A percentile compares a stretch with the other conserved stretches of the same genome.
Conservation (phyloP, 1,140 invertebrate genomes). For the Macrobrachium rosenbergii region DNA sequence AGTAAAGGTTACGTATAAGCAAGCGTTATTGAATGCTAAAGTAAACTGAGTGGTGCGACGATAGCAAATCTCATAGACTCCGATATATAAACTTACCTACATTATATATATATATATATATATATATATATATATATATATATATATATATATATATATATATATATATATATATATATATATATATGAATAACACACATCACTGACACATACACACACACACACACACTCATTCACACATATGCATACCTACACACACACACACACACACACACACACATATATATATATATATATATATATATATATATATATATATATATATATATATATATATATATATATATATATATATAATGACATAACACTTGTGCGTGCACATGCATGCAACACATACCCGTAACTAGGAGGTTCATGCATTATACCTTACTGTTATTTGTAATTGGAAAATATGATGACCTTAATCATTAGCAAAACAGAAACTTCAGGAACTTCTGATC, state of each 20-base stretch:
- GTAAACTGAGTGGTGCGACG: too few species aligned
- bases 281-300: not conserved
- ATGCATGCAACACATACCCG: not conserved
- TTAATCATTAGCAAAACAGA: too few species aligned
- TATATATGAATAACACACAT: not conserved
- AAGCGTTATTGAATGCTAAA: too few species aligned
- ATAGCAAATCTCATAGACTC: not conserved
- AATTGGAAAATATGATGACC: too few species aligned
- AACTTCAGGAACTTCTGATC: too few species aligned
- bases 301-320: constrained; percentile 5
- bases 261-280: too few species aligned
- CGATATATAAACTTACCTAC: not conserved
- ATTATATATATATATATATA: not conserved
- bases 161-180: constrained; percentile 13
- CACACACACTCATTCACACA: too few species aligned
- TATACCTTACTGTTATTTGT: not conserved
- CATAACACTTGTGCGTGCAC: not conserved
- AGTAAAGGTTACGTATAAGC: too few species aligned
- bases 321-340: not conserved
- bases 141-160: constrained; percentile 25
- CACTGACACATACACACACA: not conserved
- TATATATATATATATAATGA: not conserved
- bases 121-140: constrained; percentile 25
- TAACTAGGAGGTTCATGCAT: not conserved
- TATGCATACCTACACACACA: not conserved